Evolutionary conservation across 2,888 invertebrate species (phyloP).

Genomic region (Criorhina ranunculi): DNA sequence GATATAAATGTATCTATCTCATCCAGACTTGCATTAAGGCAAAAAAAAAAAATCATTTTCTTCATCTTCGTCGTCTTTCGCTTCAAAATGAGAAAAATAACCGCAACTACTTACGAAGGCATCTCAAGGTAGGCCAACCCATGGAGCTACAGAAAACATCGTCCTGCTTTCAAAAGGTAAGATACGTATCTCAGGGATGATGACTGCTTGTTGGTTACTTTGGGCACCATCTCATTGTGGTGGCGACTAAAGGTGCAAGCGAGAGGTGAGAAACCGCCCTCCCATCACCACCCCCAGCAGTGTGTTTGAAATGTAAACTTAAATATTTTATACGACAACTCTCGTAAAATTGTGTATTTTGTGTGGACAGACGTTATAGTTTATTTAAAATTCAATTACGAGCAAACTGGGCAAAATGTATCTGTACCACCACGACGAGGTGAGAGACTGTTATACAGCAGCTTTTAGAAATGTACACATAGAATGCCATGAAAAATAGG

Average conservation of each 20-base stretch:
- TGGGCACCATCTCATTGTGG: conserved; percentile 57
- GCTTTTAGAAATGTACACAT: conserved; percentile 57
- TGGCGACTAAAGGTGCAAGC: conserved; percentile 46
- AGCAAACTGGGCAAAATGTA: conserved; percentile 76
- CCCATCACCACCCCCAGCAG: neutral
- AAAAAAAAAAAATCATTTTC: conserved; percentile 65
- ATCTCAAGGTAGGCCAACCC: conserved; percentile 4
- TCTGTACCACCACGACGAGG: conserved; percentile 49
- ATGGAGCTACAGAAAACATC: conserved; percentile 2
- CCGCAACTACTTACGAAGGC: conserved; percentile 47
- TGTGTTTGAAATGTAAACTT: conserved; percentile 71
- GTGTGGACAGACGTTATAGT: conserved; percentile 78
- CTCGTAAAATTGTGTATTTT: conserved; percentile 76
- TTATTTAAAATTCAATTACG: conserved; percentile 85
- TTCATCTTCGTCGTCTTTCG: conserved; percentile 27
- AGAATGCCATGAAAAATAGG: conserved; percentile 41
- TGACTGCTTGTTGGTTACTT: conserved; percentile 59
- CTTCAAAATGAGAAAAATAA: conserved; percentile 54
- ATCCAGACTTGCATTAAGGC: conserved; percentile 26
- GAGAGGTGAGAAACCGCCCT: neutral
- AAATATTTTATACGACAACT: conserved; percentile 76
- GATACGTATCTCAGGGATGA: conserved; percentile 58
- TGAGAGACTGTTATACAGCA: conserved; percentile 40
- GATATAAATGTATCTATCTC: conserved; percentile 38
- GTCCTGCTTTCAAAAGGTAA: conserved; percentile 1